Base-by-base conservation (phyloP, 2,888 invertebrate genomes). In the Aquatica leii region DNA sequence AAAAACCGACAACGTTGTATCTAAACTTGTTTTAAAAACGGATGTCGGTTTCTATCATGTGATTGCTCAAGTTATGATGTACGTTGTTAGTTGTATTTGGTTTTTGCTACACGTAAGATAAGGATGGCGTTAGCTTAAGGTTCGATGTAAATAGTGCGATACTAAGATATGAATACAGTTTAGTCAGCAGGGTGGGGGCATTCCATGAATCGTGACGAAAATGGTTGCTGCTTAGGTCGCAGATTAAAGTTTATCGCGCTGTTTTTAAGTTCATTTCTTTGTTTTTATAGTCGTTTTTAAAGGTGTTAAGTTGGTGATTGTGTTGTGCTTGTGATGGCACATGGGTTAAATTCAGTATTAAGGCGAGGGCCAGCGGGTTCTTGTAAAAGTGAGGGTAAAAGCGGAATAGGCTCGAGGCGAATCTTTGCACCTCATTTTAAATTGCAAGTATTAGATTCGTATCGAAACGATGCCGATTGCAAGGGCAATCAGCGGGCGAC, bases 381-480 rank as follows among this genome's bases (percentile, higher is more conserved):
- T 70, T 78, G 83, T 70, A 85, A 84, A 80, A 75, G 70, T 63
- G 81, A 78, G 70, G 78, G 76, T 72, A 82, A 78, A 76, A 75
- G 78, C 57, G 81, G 81, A 65, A 90, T 93, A 84, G 94, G 94
- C 65, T 93, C 93, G 71, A 86, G 94, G 70, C 89, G 94, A 69
- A 94, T 94, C 77, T 95, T 94, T 82, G 90, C 94, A 77, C 92
- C 94, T 73, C 90, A 93, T 81, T 95, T 94, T 82, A 95, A 94
- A 82, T 85, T 94, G 71, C 93, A 93, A 86, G 94, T 95, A 73
- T 85, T 94, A 70, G 93, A 94, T 80, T 94, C 94, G 46, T 95
- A 94, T 80, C 86, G 94, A 70, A 88, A 90, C 74, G 94, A 95
- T 79, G 87, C 89, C 43, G 94, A 94, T 80, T 94, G 94, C 82